Evolutionary conservation across 2,888 invertebrate species (phyloP).

Genomic region (Chrysina gloriosa): DNA sequence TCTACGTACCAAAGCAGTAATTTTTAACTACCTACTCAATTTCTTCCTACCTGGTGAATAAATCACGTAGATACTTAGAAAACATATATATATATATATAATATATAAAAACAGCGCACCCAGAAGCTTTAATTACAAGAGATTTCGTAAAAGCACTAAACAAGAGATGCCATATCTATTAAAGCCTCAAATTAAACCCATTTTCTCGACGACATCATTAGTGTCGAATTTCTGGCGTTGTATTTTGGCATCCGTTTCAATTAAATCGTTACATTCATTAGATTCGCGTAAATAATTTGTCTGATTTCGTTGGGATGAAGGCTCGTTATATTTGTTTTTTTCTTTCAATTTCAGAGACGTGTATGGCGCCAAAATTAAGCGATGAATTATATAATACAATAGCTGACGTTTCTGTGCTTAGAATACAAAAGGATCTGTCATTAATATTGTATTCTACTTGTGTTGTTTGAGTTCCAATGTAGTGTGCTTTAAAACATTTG

Average conservation of each 20-base stretch:
- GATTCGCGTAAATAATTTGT: conserved; percentile 6
- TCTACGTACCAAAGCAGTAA: no score
- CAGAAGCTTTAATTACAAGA: background rate
- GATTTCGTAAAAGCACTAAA: background rate
- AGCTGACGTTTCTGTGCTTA: background rate
- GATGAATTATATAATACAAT: background rate
- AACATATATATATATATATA: no score
- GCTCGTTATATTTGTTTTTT: no score
- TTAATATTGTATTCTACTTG: background rate
- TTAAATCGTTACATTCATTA: conserved; percentile 14
- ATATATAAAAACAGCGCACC: no score
- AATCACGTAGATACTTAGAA: no score
- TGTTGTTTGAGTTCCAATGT: no score
- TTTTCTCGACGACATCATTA: background rate
- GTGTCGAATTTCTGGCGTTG: background rate
- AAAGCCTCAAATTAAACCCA: background rate
- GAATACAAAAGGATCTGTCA: background rate
- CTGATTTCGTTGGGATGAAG: background rate
- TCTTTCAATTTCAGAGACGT: no score
- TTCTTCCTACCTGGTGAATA: no score
- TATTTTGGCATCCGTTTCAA: conserved; percentile 5
- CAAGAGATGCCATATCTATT: background rate
- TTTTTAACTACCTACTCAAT: no score
- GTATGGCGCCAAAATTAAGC: no score
- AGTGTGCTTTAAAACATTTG: no score